Evolutionary conservation across 2,797 vertebrate species (phyloP).

Genomic region (Dicrostonyx torquatus): DNA sequence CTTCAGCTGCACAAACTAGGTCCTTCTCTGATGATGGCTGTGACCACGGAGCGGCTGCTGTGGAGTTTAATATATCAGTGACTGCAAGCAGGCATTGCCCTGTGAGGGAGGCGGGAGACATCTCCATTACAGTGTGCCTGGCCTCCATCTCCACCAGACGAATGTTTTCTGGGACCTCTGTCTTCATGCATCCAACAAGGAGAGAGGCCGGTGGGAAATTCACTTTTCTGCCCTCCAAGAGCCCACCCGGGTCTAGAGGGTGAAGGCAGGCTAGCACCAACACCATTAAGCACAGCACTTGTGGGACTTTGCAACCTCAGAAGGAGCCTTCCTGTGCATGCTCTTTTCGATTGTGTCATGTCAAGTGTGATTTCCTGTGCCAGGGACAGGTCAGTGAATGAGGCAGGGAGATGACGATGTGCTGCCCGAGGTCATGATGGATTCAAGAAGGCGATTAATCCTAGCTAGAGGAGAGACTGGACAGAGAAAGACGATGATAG

Average conservation of each 20-base stretch:
- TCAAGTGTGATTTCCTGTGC: not conserved
- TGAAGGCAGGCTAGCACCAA: not conserved
- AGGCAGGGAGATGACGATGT: not conserved
- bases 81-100: not conserved
- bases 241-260: not conserved
- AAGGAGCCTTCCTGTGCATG: not conserved
- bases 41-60: not conserved
- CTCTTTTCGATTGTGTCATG: not conserved
- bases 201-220: not conserved
- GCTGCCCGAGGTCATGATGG: not conserved
- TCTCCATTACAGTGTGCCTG: not conserved
- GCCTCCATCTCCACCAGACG: not conserved
- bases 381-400: not conserved
- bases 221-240: not conserved
- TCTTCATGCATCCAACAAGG: not conserved
- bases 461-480: not conserved
- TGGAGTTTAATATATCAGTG: not conserved
- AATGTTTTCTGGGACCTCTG: constrained; percentile 2
- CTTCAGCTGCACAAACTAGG: constrained; percentile 73
- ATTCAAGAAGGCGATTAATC: not conserved
- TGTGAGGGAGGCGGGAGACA: not conserved
- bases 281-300: not conserved
- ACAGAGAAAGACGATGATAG: not conserved
- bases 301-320: not conserved
- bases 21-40: not conserved